Percentiles rank a stretch among this genome's conserved stretches.
These are phyloP conservation scores for Zaprionus gabonicus DNA, from an alignment of 1,140 invertebrate species.

Conservation along the genomic window DNA sequence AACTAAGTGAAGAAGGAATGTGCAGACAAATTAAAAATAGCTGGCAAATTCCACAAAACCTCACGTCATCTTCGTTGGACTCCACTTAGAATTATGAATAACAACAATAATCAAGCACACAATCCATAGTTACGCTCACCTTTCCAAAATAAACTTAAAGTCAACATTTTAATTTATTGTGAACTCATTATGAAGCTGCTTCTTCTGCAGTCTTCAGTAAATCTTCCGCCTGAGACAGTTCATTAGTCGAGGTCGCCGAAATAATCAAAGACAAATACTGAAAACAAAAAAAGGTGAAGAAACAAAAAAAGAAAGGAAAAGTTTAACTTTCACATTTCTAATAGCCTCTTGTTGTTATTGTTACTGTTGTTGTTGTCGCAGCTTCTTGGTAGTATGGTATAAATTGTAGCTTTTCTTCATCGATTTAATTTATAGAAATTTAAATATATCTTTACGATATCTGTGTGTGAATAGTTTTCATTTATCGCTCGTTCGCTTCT, in stretches of 20 bases:
- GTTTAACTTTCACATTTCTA: constrained; percentile 80
- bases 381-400: constrained; percentile 39
- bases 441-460: constrained; percentile 44
- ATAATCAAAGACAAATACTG: constrained; percentile 22
- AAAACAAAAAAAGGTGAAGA: constrained; percentile 22
- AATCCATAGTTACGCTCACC: not conserved
- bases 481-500: constrained; percentile 33
- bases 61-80: not conserved
- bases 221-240: constrained; percentile 56
- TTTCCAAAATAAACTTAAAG: not conserved
- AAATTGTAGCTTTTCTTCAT: constrained; percentile 57
- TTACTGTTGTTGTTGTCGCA: constrained; percentile 16
- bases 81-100: not conserved
- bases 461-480: constrained; percentile 25
- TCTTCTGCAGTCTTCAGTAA: constrained; percentile 28
- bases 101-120: not conserved
- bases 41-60: not conserved
- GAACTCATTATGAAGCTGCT: constrained; percentile 21
- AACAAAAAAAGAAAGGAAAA: constrained; percentile 62
- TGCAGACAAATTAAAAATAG: not conserved
- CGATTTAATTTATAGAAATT: constrained; percentile 76
- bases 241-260: constrained; percentile 52
- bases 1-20: not conserved
- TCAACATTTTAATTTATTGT: constrained; percentile 4
- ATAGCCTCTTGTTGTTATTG: constrained; percentile 51